These are phyloP conservation scores for Hylaea fasciaria DNA, from an alignment of 2,888 invertebrate genomes.

Conservation along the genomic window DNA sequence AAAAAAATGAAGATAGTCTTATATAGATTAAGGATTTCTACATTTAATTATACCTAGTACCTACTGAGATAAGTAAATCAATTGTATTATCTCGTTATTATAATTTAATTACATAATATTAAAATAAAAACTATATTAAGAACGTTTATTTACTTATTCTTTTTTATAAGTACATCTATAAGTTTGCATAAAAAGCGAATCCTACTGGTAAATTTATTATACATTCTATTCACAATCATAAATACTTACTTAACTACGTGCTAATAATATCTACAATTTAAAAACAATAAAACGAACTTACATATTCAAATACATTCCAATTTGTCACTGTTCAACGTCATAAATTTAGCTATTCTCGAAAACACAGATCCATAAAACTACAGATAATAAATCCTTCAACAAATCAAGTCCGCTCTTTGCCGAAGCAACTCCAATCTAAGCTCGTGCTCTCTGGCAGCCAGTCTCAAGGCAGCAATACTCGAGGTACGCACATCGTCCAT, in stretches of 20 bases:
- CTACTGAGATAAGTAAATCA: too few relatives aligned
- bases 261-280: conserved; percentile 22
- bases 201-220: conserved; percentile 15
- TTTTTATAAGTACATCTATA: conserved; percentile 1
- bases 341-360: conserved; percentile 3
- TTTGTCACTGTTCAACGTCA: conserved; percentile 20
- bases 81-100: too few relatives aligned
- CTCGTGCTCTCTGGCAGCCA: conserved; percentile 96
- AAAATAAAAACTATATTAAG: too few relatives aligned
- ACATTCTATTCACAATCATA: conserved; percentile 21
- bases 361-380: too few relatives aligned
- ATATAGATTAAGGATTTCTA: neutral
- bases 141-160: neutral
- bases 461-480: conserved; percentile 93
- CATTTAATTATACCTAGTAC: too few relatives aligned
- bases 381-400: conserved; percentile 46
- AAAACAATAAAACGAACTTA: conserved; percentile 17
- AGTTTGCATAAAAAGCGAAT: conserved; percentile 1
- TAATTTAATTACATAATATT: neutral
- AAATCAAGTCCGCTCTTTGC: conserved; percentile 86
- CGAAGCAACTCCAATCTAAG: conserved; percentile 92
- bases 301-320: conserved; percentile 21
- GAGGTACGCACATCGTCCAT: conserved; percentile 90
- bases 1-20: neutral
- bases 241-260: conserved; percentile 28